A percentile compares a stretch with the other conserved stretches of the same genome.
phyloP scores from a whole-genome alignment of 2,888 invertebrate genomes.

The Cyrtodaria siliqua region DNA sequence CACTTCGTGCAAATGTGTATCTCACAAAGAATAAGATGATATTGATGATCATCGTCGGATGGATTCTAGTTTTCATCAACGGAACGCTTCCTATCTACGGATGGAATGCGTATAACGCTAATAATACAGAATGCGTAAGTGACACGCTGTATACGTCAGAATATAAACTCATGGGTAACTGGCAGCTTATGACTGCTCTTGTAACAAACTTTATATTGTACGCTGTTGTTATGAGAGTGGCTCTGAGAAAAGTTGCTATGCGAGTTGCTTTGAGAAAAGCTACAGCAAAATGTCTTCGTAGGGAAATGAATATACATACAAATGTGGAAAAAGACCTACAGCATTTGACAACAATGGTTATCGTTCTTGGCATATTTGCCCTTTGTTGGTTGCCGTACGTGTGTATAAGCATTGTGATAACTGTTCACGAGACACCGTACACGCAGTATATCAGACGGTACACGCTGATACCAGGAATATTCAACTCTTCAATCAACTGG shows the following conservation, averaged over 20 bases:
- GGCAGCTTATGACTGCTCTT: slow-evolving; percentile 23
- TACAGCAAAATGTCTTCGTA: not conserved
- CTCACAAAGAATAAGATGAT: slow-evolving; percentile 13
- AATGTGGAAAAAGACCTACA: slow-evolving; percentile 30
- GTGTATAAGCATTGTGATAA: slow-evolving; percentile 14
- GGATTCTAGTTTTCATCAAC: slow-evolving; percentile 15
- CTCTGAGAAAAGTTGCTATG: slow-evolving; percentile 11
- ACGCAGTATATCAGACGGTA: slow-evolving; percentile 27
- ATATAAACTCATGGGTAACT: slow-evolving; percentile 32
- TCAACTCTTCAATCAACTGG: slow-evolving; percentile 47
- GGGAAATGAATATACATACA: slow-evolving; percentile 1
- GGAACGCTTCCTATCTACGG: slow-evolving; percentile 27
- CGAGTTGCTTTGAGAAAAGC: slow-evolving; percentile 15
- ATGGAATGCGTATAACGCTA: slow-evolving; percentile 25
- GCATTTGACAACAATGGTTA: slow-evolving; percentile 44
- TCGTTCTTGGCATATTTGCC: slow-evolving; percentile 41
- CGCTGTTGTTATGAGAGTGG: slow-evolving; percentile 39
- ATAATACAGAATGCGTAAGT: slow-evolving; percentile 22
- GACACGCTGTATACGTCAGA: slow-evolving; percentile 14
- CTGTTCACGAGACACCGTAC: slow-evolving; percentile 28
- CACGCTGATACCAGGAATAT: slow-evolving; percentile 41
- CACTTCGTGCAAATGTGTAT: slow-evolving; percentile 1
- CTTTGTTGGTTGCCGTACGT: slow-evolving; percentile 50
- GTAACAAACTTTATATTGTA: slow-evolving; percentile 30
- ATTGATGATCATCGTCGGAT: slow-evolving; percentile 23